Evolutionary conservation across 2,797 vertebrate species (phyloP).

Genomic region (Hybognathus amarus): DNA sequence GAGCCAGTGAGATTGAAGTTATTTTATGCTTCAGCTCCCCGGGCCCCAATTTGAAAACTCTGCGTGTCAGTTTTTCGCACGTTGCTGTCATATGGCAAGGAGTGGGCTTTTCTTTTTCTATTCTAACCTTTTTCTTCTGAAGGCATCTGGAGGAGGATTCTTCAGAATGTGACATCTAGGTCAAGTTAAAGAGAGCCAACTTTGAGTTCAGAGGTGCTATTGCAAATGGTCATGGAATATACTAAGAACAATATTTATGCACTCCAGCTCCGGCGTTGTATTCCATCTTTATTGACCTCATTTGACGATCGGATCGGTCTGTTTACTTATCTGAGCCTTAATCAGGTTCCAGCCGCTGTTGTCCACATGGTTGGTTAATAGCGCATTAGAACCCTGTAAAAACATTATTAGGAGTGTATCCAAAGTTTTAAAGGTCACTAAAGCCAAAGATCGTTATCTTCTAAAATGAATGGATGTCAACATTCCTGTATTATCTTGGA

Average conservation of each 20-base stretch:
- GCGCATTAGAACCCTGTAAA: slow-evolving; percentile 34
- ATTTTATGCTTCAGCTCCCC: slow-evolving; percentile 99
- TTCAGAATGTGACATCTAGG: slow-evolving; percentile 73
- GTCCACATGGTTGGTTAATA: slow-evolving; percentile 20
- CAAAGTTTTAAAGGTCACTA: slow-evolving; percentile 44
- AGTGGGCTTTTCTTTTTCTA: slow-evolving; percentile 69
- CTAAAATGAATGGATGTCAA: slow-evolving; percentile 32
- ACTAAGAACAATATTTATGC: slow-evolving; percentile 39
- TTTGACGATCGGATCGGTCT: slow-evolving; percentile 14
- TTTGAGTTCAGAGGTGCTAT: slow-evolving; percentile 56
- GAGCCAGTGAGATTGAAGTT: slow-evolving; percentile 97
- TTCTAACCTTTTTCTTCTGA: slow-evolving; percentile 61
- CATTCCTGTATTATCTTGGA: slow-evolving; percentile 42
- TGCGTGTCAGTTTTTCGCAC: slow-evolving; percentile 98
- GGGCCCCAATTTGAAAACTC: slow-evolving; percentile 98
- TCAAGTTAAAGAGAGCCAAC: slow-evolving; percentile 67
- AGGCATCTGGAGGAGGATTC: slow-evolving; percentile 73
- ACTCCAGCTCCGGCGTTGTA: slow-evolving; percentile 1
- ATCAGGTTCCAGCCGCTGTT: slow-evolving; percentile 6
- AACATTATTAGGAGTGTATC: slow-evolving; percentile 36
- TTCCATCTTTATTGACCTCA: slow-evolving; percentile 21
- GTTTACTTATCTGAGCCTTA: slow-evolving; percentile 37
- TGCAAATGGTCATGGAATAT: slow-evolving; percentile 49
- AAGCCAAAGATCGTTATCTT: slow-evolving; percentile 36
- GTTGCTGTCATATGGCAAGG: slow-evolving; percentile 91